These are phyloP conservation scores for Allygus modestus DNA, from an alignment of 2,888 invertebrate genomes.

Conservation along the genomic window DNA sequence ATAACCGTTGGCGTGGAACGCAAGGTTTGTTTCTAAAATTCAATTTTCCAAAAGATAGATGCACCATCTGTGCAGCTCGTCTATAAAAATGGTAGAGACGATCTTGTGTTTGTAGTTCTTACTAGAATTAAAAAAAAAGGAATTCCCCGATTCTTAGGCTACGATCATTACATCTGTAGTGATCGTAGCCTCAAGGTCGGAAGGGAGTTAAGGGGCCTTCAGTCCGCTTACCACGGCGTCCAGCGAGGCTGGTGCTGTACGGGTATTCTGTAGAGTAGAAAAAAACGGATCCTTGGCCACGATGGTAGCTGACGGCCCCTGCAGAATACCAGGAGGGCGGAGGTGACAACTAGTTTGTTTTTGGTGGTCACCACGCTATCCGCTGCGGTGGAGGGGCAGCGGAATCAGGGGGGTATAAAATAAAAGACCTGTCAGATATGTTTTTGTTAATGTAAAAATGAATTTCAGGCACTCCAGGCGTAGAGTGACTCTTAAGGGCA, in stretches of 20 bases:
- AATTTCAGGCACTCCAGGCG: constrained; percentile 41
- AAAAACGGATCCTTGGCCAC: not conserved
- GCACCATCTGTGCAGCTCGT: no score
- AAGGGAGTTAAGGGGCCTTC: no score
- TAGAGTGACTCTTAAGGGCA: constrained; percentile 56
- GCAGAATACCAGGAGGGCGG: not conserved
- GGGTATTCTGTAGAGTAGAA: not conserved
- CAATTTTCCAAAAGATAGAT: no score
- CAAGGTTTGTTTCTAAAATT: no score
- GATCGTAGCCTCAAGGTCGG: not conserved
- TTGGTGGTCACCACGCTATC: not conserved
- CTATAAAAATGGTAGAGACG: no score
- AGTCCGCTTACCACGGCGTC: not conserved
- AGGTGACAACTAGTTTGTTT: not conserved
- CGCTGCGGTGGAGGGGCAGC: not conserved
- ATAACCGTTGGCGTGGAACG: no score
- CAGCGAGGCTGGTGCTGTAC: not conserved
- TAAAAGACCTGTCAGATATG: not conserved
- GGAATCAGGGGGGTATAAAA: not conserved
- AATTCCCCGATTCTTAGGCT: no score
- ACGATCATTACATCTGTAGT: no score
- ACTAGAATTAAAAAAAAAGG: no score
- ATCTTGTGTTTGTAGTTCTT: no score
- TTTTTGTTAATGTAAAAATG: constrained; percentile 39
- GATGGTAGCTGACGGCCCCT: not conserved